A percentile compares a stretch with the other conserved stretches of the same genome.
Conservation (phyloP, 2,888 invertebrate genomes). For the Candidula unifasciata region DNA sequence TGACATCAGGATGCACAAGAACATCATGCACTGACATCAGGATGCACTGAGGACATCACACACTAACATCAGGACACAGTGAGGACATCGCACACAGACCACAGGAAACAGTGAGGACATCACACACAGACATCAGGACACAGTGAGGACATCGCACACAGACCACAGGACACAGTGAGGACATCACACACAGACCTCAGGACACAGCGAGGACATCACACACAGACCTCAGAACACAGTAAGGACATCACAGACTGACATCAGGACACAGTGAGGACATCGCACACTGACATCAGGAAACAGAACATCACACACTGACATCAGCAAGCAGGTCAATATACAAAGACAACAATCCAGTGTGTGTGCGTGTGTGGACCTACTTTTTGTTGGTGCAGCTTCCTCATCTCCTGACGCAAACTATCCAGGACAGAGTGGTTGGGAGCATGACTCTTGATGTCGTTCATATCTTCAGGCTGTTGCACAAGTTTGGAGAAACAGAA, state of each 20-base stretch:
- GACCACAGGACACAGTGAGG: too few relatives aligned
- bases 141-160: too few relatives aligned
- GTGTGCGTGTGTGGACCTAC: slow-evolving; percentile 53
- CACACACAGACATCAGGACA: too few relatives aligned
- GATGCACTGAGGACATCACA: too few relatives aligned
- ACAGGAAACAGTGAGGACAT: too few relatives aligned
- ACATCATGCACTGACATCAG: too few relatives aligned
- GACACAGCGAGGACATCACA: too few relatives aligned
- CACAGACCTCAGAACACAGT: not conserved
- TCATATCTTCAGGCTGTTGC: slow-evolving; percentile 51
- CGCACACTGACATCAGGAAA: not conserved
- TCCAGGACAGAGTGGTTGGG: slow-evolving; percentile 70
- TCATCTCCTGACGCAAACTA: slow-evolving; percentile 70
- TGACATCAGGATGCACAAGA: too few relatives aligned
- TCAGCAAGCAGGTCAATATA: not conserved
- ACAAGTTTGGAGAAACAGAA: not conserved
- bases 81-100: too few relatives aligned
- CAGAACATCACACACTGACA: not conserved
- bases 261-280: not conserved
- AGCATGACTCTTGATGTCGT: slow-evolving; percentile 60
- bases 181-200: too few relatives aligned
- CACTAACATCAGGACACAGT: too few relatives aligned
- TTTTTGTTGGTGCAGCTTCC: slow-evolving; percentile 63
- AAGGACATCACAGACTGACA: too few relatives aligned
- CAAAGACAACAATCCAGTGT: not conserved